Conservation (phyloP, 2,113 vertebrate genomes). For the Hipposideros armiger region DNA sequence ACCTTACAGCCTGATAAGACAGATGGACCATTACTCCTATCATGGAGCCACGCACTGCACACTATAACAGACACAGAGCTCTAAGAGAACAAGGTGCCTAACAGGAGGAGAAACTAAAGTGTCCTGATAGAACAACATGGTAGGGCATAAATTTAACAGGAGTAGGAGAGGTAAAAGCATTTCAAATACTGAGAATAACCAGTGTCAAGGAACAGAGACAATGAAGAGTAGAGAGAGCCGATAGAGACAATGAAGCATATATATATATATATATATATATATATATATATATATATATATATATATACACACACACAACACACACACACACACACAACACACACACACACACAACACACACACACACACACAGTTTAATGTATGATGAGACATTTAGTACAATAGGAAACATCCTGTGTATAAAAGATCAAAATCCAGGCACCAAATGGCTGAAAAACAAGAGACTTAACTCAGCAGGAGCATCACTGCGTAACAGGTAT, state of each 20-base stretch:
- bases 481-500: not conserved
- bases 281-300: no score
- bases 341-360: no score
- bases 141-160: not conserved
- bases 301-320: no score
- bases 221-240: not conserved
- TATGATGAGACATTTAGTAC: not conserved
- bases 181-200: not conserved
- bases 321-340: no score
- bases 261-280: no score
- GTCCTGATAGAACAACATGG: not conserved
- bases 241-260: not conserved
- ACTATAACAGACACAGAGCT: not conserved
- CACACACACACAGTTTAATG: not conserved
- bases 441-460: not conserved
- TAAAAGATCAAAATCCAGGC: not conserved
- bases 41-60: not conserved
- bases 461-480: not conserved
- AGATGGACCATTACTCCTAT: not conserved
- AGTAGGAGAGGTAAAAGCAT: not conserved
- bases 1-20: not conserved
- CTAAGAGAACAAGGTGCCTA: not conserved
- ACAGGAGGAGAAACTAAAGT: constrained; percentile 5
- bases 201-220: not conserved
- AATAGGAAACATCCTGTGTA: not conserved